Evolutionary conservation across 2,113 vertebrate genomes (phyloP).

Genomic region (Cryptoleucopteryx plumbea): DNA sequence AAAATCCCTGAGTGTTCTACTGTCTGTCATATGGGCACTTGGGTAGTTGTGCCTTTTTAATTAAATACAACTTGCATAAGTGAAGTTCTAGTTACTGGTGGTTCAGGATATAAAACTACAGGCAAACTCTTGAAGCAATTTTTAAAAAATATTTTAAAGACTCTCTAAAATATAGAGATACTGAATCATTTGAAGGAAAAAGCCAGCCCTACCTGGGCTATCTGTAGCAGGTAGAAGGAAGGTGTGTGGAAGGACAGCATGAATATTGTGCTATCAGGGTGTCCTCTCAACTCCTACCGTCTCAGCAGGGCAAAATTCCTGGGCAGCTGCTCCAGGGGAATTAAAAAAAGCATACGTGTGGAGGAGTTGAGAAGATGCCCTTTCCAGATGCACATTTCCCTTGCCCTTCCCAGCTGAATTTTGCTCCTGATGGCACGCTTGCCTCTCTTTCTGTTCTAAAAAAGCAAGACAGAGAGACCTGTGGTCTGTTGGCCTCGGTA

Average conservation of each 20-base stretch:
- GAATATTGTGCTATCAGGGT: neutral
- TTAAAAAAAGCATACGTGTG: fast-evolving
- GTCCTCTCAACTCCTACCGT: neutral
- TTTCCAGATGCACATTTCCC: neutral
- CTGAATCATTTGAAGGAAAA: neutral
- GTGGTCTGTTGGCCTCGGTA: neutral
- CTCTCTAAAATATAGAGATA: neutral
- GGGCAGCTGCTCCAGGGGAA: neutral
- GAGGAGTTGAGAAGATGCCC: neutral
- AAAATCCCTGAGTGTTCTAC: neutral
- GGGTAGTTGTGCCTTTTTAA: neutral
- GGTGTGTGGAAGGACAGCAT: neutral
- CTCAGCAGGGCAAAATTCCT: neutral
- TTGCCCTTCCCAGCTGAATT: neutral
- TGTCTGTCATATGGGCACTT: too few species aligned
- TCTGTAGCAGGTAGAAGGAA: neutral
- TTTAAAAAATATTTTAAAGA: neutral
- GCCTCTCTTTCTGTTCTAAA: neutral
- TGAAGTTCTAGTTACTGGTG: neutral
- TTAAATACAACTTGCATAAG: neutral
- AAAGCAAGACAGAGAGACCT: neutral
- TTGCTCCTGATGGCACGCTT: neutral
- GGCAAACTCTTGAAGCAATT: neutral
- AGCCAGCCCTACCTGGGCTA: neutral
- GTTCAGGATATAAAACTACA: neutral